phyloP scores from a whole-genome alignment of 2,888 invertebrate genomes.

The Zeuzera pyrina region DNA sequence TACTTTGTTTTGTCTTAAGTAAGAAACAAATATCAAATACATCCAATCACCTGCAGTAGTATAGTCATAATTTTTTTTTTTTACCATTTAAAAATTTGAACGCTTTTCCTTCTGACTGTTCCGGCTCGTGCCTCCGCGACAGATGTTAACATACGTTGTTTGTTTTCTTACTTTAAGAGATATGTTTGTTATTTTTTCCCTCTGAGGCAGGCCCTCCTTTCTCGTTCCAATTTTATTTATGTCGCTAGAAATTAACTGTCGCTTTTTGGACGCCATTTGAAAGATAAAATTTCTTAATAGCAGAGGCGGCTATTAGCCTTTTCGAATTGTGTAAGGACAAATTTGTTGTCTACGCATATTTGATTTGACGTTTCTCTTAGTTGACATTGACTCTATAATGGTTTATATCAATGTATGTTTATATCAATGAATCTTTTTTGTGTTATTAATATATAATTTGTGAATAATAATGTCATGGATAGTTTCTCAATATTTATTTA shows the following conservation, averaged over 20 bases:
- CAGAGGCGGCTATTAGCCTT: slow-evolving; percentile 28
- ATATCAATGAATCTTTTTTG: no score
- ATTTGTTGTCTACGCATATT: slow-evolving; percentile 13
- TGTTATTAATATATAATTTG: no score
- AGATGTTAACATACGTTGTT: slow-evolving; percentile 72
- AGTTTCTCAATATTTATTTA: no score
- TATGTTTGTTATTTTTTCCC: slow-evolving; percentile 66
- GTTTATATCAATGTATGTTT: no score
- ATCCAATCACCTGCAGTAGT: no score
- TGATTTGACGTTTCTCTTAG: slow-evolving; percentile 18
- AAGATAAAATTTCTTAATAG: slow-evolving; percentile 55
- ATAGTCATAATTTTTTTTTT: no score
- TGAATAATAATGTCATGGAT: no score
- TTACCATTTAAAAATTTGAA: neutral
- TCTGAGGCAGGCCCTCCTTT: slow-evolving; percentile 32
- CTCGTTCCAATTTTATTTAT: slow-evolving; percentile 60
- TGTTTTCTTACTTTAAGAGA: slow-evolving; percentile 69
- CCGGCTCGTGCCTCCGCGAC: slow-evolving; percentile 50
- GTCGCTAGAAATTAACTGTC: slow-evolving; percentile 65
- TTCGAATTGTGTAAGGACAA: slow-evolving; percentile 18
- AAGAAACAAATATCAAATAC: no score
- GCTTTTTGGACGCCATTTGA: slow-evolving; percentile 33
- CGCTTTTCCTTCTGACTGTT: slow-evolving; percentile 30
- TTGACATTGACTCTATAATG: no score
- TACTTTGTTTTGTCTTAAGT: no score